Conservation (phyloP, 2,797 vertebrate species). For the Chloroceryle amazona region DNA sequence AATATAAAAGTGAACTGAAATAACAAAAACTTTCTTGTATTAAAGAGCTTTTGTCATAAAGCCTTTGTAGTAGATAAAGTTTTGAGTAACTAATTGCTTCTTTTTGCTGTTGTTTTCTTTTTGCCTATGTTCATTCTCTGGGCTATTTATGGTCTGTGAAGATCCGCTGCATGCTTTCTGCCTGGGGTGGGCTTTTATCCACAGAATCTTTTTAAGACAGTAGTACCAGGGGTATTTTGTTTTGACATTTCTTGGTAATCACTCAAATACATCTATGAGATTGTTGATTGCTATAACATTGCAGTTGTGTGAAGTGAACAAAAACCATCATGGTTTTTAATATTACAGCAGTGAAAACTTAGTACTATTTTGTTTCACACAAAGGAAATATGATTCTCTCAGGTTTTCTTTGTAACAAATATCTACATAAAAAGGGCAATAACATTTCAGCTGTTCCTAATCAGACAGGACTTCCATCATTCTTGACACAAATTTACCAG, state of each 20-base stretch:
- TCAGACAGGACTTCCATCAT: not conserved
- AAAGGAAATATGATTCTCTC: not conserved
- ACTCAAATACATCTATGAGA: not conserved
- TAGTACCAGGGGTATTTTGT: not conserved
- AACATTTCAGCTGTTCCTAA: not conserved
- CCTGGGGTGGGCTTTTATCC: not conserved
- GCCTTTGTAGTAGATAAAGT: not conserved
- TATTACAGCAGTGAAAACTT: constrained; percentile 1
- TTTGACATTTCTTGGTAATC: not conserved
- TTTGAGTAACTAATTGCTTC: not conserved
- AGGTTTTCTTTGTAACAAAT: not conserved
- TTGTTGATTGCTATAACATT: not conserved
- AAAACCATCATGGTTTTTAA: not conserved
- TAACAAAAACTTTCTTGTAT: not conserved
- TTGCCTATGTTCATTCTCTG: not conserved
- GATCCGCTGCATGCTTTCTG: not conserved
- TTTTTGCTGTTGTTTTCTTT: not conserved
- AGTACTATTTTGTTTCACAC: not conserved
- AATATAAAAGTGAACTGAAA: not conserved
- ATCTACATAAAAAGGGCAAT: not conserved
- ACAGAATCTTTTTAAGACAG: not conserved
- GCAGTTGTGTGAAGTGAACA: not conserved
- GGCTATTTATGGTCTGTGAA: not conserved
- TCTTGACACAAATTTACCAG: not conserved
- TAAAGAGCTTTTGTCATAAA: not conserved